These are phyloP conservation scores for Pseudopleuronectes americanus DNA, from an alignment of 2,797 vertebrate genomes.

Conservation along the genomic window DNA sequence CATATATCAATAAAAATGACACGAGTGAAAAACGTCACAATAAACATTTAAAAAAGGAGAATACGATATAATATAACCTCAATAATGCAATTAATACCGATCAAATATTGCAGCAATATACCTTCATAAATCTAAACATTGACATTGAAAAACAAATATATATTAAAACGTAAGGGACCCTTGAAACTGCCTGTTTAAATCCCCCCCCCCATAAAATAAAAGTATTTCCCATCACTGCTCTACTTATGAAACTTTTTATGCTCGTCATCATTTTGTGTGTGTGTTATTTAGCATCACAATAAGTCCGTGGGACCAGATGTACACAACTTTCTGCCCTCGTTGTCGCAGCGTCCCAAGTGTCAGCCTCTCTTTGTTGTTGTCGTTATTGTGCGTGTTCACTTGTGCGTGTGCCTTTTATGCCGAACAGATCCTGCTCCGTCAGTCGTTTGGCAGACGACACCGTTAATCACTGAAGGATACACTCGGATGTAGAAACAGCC, in stretches of 20 bases:
- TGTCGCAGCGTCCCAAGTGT: constrained; percentile 44
- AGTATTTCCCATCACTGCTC: neutral
- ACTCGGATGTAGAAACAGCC: constrained; percentile 35
- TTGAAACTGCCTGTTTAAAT: neutral
- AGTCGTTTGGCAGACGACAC: constrained; percentile 55
- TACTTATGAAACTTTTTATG: constrained; percentile 29
- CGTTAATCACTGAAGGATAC: constrained; percentile 54
- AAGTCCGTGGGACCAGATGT: constrained; percentile 29
- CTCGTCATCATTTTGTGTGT: constrained; percentile 34
- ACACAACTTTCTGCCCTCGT: constrained; percentile 32
- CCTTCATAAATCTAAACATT: too few species aligned
- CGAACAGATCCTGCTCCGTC: constrained; percentile 51
- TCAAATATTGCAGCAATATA: too few species aligned
- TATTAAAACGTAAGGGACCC: too few species aligned
- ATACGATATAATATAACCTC: too few species aligned
- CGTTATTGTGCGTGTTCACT: constrained; percentile 38
- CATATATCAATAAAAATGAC: too few species aligned
- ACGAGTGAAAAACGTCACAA: too few species aligned
- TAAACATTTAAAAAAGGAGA: too few species aligned
- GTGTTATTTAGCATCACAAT: constrained; percentile 38
- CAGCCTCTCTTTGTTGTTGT: constrained; percentile 27
- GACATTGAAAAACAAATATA: too few species aligned
- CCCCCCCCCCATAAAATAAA: neutral
- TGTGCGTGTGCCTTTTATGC: constrained; percentile 35
- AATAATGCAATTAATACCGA: too few species aligned